phyloP scores from a whole-genome alignment of 2,888 invertebrate species.

The Leptothorax acervorum region DNA sequence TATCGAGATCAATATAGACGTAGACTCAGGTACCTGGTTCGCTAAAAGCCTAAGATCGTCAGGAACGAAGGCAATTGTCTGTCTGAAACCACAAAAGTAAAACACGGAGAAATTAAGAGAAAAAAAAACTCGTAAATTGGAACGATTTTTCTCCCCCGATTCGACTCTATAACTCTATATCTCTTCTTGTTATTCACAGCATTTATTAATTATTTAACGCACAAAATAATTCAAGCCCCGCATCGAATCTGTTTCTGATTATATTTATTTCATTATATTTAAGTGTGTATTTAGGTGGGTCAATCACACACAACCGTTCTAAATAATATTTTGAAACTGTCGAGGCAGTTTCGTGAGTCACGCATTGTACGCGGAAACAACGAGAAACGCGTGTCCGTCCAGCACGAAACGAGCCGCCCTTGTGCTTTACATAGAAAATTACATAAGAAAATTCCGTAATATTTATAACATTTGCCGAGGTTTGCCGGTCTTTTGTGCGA shows the following conservation, averaged over 20 bases:
- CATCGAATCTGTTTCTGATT: no score
- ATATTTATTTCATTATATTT: background rate
- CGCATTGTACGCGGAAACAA: background rate
- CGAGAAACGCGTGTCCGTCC: background rate
- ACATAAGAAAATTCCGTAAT: slow-evolving; percentile 25
- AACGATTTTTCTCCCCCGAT: background rate
- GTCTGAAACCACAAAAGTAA: no score
- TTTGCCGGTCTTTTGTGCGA: background rate
- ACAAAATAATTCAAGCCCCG: background rate
- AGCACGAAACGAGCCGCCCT: background rate
- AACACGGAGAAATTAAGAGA: background rate
- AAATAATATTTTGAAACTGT: background rate
- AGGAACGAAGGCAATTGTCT: no score
- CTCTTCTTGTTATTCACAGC: no score
- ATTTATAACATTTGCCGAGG: slow-evolving; percentile 5
- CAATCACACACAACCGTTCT: background rate
- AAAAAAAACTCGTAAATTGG: no score
- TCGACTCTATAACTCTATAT: background rate
- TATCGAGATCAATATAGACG: no score
- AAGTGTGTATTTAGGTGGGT: background rate
- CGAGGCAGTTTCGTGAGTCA: background rate
- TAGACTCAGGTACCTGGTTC: no score
- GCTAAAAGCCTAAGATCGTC: no score
- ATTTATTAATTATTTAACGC: no score
- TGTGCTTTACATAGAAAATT: background rate